phyloP scores from a whole-genome alignment of 2,113 vertebrate genomes.

The Dryoscopus gambensis region DNA sequence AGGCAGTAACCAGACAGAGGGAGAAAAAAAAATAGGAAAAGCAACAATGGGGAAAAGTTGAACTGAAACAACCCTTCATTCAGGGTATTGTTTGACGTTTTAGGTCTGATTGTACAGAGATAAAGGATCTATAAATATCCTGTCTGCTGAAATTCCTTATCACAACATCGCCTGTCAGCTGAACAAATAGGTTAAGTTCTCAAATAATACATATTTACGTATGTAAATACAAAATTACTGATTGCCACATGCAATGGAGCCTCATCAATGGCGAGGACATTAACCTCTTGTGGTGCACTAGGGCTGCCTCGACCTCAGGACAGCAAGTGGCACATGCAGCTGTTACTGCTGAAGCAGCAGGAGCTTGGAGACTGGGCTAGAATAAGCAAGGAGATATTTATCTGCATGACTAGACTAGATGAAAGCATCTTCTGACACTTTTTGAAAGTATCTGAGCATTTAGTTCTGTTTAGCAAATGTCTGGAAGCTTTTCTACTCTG shows the following conservation, averaged over 20 bases:
- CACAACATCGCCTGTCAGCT: conserved; percentile 27
- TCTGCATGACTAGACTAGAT: neutral
- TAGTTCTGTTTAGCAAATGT: conserved; percentile 23
- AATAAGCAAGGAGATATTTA: neutral
- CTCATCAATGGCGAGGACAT: neutral
- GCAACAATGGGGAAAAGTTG: conserved; percentile 55
- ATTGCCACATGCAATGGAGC: neutral
- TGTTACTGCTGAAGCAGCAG: neutral
- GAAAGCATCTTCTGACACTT: conserved; percentile 25
- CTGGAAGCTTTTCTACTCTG: conserved; percentile 32
- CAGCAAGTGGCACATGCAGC: neutral
- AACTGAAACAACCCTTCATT: conserved; percentile 49
- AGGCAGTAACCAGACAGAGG: conserved; percentile 29
- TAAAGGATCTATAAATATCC: conserved; percentile 62
- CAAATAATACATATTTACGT: neutral
- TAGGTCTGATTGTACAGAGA: conserved; percentile 31
- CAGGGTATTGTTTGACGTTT: conserved; percentile 36
- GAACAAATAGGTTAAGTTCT: conserved; percentile 40
- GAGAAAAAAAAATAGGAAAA: neutral
- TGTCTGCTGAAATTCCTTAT: conserved; percentile 55
- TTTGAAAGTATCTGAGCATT: neutral
- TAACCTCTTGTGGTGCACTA: neutral
- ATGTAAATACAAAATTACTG: conserved; percentile 20
- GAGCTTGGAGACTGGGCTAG: neutral
- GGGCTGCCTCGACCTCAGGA: neutral